Evolutionary conservation across 1,140 invertebrate species (phyloP).

Genomic region (Pogonomyrmex californicus): DNA sequence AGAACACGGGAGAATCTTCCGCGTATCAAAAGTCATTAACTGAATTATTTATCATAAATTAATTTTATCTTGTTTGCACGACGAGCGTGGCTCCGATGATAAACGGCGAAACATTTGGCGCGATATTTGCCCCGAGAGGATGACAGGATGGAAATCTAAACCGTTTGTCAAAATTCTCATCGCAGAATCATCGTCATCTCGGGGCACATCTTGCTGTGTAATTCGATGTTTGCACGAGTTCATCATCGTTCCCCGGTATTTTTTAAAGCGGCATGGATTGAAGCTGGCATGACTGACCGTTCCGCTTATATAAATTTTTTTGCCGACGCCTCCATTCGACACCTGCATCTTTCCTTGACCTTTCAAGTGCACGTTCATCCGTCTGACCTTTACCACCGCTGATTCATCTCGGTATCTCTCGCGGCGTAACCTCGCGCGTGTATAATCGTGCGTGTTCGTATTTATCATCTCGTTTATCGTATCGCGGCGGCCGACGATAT

Average conservation of each 20-base stretch:
- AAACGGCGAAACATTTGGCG: not conserved
- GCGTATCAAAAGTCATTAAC: not conserved
- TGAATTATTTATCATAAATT: conserved; percentile 25
- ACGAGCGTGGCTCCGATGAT: not conserved
- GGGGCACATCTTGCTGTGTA: not conserved
- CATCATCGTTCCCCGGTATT: not conserved
- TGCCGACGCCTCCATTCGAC: conserved; percentile 53
- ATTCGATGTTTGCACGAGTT: not conserved
- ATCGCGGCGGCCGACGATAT: conserved; percentile 54
- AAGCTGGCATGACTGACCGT: conserved; percentile 49
- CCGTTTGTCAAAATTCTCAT: conserved; percentile 13
- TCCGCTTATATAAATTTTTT: conserved; percentile 56
- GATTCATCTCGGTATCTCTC: conserved; percentile 73
- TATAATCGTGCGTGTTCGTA: conserved; percentile 73
- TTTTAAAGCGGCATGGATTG: conserved; percentile 20
- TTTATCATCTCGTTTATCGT: conserved; percentile 76
- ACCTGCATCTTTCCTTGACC: conserved; percentile 72
- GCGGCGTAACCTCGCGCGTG: conserved; percentile 62
- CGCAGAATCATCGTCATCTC: not conserved
- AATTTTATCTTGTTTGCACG: not conserved
- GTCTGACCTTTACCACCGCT: conserved; percentile 75
- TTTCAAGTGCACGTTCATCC: conserved; percentile 73
- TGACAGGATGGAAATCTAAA: not conserved
- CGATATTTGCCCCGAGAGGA: not conserved
- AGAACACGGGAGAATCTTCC: not conserved